Conservation (phyloP, 2,888 invertebrate genomes). For the Tuberolachnus salignus region DNA sequence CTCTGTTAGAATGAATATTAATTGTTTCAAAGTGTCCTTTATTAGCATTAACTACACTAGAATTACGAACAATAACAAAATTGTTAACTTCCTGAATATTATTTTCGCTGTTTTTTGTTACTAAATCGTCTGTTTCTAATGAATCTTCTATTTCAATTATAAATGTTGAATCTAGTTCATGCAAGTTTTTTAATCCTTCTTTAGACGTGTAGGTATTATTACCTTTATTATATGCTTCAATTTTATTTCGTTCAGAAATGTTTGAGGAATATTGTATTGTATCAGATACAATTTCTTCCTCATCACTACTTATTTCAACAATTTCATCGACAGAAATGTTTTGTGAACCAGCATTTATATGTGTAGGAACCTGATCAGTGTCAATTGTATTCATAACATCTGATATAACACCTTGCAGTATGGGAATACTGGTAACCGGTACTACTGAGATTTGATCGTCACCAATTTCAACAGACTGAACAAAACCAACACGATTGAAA, state of each 20-base stretch:
- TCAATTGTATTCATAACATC: slow-evolving; percentile 43
- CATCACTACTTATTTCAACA: slow-evolving; percentile 47
- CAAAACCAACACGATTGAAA: neutral
- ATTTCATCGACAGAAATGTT: neutral
- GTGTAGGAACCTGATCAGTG: slow-evolving; percentile 3
- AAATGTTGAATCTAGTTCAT: neutral
- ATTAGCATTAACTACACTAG: neutral
- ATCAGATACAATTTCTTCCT: neutral
- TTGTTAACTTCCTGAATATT: neutral
- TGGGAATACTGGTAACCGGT: slow-evolving; percentile 30
- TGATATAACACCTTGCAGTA: slow-evolving; percentile 19
- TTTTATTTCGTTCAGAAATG: neutral
- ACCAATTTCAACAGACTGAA: slow-evolving; percentile 8
- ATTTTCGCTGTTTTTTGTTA: neutral
- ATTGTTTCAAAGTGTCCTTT: neutral
- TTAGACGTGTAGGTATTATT: neutral
- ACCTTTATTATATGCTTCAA: neutral
- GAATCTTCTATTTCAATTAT: neutral
- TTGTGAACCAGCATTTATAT: neutral
- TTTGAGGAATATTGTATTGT: neutral
- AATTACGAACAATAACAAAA: neutral
- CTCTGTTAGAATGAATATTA: neutral
- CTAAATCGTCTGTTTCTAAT: neutral
- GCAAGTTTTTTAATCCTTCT: neutral
- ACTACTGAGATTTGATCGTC: neutral